A percentile compares a stretch with the other conserved stretches of the same genome.
These are phyloP conservation scores for Latheticus oryzae DNA, from an alignment of 2,888 invertebrate species.

Conservation along the genomic window DNA sequence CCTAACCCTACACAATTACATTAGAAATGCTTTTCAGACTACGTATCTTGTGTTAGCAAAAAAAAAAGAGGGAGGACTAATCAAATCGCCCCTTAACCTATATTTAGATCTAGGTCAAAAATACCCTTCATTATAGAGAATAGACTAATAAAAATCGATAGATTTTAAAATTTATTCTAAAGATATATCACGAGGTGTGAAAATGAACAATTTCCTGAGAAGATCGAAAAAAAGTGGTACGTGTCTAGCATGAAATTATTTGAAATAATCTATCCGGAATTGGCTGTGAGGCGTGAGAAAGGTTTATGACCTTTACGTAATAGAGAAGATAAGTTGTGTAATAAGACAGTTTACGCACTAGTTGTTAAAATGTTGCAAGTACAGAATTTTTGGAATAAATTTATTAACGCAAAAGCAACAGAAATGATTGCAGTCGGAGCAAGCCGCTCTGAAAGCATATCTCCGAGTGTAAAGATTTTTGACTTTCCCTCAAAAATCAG, in stretches of 20 bases:
- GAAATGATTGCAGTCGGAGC: no score
- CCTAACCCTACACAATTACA: conserved; percentile 36
- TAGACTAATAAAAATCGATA: conserved; percentile 39
- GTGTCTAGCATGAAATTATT: conserved; percentile 8
- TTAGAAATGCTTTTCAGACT: conserved; percentile 29
- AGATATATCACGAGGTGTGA: no score
- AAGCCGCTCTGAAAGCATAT: no score
- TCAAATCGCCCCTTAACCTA: conserved; percentile 44
- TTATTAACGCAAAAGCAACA: no score
- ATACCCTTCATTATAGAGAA: conserved; percentile 12
- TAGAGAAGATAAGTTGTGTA: no score
- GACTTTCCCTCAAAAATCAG: no score
- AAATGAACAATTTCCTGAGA: background rate
- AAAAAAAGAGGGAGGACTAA: conserved; percentile 39
- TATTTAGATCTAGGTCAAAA: conserved; percentile 42
- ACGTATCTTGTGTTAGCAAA: conserved; percentile 12
- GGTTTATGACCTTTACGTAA: conserved; percentile 22
- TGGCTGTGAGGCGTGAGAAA: conserved; percentile 8
- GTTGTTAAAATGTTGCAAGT: no score
- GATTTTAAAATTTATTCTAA: no score
- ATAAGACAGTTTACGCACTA: no score
- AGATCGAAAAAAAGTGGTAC: conserved; percentile 1
- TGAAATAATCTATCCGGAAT: conserved; percentile 14
- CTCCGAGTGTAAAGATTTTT: no score
- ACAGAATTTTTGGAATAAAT: no score